Base-by-base conservation (phyloP, 37 sponge, comb jelly and placozoan genomes). In the Aplysina aerophoba region DNA sequence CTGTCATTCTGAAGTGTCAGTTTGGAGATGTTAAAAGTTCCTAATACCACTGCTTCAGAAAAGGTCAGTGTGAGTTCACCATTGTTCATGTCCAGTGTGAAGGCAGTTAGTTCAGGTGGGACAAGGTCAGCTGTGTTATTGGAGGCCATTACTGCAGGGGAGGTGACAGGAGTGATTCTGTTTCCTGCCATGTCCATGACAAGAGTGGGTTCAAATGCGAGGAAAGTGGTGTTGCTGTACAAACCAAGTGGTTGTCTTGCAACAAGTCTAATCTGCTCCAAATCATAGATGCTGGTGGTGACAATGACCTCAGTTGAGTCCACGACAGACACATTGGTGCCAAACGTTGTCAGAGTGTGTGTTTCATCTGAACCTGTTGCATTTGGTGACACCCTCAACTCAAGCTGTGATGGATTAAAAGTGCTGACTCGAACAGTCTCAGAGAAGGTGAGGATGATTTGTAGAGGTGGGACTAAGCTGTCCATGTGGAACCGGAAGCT, bases 371-470 rank as follows among this genome's bases (percentile, higher is more conserved):
- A 15, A 17, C 44, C 15, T 36, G 82, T 82, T 4, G 62, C 75
- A 55, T 62, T 72, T 4, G 79, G 56, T 36, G 50, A 25, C 4
- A 39, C 22, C 22, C 83, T 77, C 20, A 96, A 85, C 54, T 59
- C 54, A 44, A 93, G 87, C 81, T 92, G 88, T 0, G 67, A 85
- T 15, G 86, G 84, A 73, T 86, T 66, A 24, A 94, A 38, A 17
- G 92, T 89, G 19, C 25, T 69, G 16, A 81, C 83, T 25, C 78
- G 55, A 19, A 96, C 94, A 30, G 97, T 96, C 55, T 96, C 97
- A 53, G 90, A 90, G 83, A 96, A 96, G 22, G 94, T 94, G 68
- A 96, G 61, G 11, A 92, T 72, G 14, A 96, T 50, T n/a, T 94
- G 80, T 12, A 96, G 84, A 36, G 96, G 96, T 73, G 96, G 96